These are phyloP conservation scores for Agapetus fuscipes DNA, from an alignment of 2,888 invertebrate species.

Conservation along the genomic window DNA sequence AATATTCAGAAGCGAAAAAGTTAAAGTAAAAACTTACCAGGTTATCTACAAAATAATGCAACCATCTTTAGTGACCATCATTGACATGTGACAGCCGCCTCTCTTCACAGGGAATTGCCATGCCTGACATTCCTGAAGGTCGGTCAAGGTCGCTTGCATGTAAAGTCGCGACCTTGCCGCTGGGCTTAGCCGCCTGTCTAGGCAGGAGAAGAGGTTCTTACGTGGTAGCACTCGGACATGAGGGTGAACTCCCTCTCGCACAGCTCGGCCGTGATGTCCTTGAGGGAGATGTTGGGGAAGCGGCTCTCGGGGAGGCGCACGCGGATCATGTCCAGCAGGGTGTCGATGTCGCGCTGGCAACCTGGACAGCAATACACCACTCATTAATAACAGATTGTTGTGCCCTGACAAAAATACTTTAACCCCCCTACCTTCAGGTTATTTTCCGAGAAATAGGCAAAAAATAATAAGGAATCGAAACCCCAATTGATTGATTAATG, in stretches of 20 bases:
- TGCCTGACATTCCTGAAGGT: too few relatives aligned
- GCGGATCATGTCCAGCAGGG: conserved; percentile 75
- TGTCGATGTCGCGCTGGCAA: conserved; percentile 65
- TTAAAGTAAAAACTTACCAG: too few relatives aligned
- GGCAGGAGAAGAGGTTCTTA: conserved; percentile 33
- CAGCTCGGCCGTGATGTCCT: conserved; percentile 45
- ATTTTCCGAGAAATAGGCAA: too few relatives aligned
- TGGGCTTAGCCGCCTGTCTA: too few relatives aligned
- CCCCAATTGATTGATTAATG: too few relatives aligned
- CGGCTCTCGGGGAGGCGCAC: conserved; percentile 73
- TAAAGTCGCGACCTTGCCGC: too few relatives aligned
- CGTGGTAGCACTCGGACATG: conserved; percentile 49
- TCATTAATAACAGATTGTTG: conserved; percentile 7
- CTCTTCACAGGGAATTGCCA: too few relatives aligned
- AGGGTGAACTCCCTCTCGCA: conserved; percentile 41
- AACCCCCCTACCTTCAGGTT: too few relatives aligned
- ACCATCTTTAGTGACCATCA: background rate
- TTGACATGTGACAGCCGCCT: background rate
- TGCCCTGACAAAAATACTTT: conserved; percentile 4
- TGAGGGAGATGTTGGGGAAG: conserved; percentile 70
- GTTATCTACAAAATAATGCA: background rate
- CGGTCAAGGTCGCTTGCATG: too few relatives aligned
- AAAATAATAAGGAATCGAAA: too few relatives aligned
- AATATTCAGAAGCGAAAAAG: too few relatives aligned
- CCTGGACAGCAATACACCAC: conserved; percentile 45